These are phyloP conservation scores for Calephelis nemesis DNA, from an alignment of 1,140 invertebrate species.

Conservation along the genomic window DNA sequence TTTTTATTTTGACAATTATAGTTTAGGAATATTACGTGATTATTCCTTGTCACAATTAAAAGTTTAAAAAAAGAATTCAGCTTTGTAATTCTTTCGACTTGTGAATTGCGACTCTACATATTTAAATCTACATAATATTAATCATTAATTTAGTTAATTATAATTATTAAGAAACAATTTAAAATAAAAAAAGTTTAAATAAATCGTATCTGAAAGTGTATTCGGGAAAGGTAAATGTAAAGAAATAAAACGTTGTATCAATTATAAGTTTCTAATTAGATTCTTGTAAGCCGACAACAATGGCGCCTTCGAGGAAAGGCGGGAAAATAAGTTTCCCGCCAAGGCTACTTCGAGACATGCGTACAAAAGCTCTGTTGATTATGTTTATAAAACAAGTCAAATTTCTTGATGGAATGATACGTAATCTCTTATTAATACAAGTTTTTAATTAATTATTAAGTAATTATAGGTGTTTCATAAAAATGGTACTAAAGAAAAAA, in stretches of 20 bases:
- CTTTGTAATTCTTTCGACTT: too few relatives aligned
- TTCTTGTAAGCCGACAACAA: constrained; percentile 50
- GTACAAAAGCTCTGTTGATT: constrained; percentile 50
- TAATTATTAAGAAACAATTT: too few relatives aligned
- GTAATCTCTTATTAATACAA: too few relatives aligned
- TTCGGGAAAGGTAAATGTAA: background rate
- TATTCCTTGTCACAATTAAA: too few relatives aligned
- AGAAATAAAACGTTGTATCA: background rate
- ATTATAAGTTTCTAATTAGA: constrained; percentile 51
- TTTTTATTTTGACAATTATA: too few relatives aligned
- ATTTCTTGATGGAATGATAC: background rate
- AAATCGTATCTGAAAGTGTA: background rate
- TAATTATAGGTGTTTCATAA: too few relatives aligned
- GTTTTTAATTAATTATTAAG: too few relatives aligned
- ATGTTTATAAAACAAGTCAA: constrained; percentile 37
- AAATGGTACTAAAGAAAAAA: background rate
- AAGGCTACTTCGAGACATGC: constrained; percentile 63
- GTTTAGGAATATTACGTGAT: too few relatives aligned
- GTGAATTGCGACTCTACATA: too few relatives aligned
- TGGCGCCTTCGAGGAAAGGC: constrained; percentile 58
- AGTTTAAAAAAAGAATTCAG: too few relatives aligned
- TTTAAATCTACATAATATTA: too few relatives aligned
- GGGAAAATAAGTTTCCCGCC: constrained; percentile 73
- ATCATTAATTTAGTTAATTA: too few relatives aligned
- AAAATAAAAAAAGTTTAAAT: background rate